Evolutionary conservation across 1,140 invertebrate species (phyloP), one percentile per base, ranked within the genome.

Genomic region (Drosophila subpulchrella): DNA sequence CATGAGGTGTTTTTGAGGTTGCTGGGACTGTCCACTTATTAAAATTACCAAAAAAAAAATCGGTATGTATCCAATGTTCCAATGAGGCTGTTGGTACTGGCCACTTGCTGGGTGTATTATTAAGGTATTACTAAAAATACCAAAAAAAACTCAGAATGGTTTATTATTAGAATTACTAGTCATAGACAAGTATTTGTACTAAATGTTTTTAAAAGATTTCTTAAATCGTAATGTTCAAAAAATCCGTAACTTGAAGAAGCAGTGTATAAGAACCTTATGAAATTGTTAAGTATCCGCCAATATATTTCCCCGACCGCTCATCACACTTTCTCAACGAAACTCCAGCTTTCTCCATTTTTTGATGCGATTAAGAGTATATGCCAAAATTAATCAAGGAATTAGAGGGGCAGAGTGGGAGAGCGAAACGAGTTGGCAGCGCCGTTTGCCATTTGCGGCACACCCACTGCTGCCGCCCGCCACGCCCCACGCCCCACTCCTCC

Each of bases 401-500:
- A 30, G 30, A 51, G 48, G 48, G 48, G 48, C 48, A 32, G 13
- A 17, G 6, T 11, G 17, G 32, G 38, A 51, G n/a, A 34, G 27
- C 17, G 7, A 68, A 70, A 46, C 5, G 36, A 71, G 66, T 71
- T 71, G 68, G 65, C 66, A 71, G 51, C 75, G 53, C 83, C 51
- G 61, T 47, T 80, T 46, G 73, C 53, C 53, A 61, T 54, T 58
- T 67, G 30, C 38, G 76, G 76, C 76, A 73, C 61, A 66, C 68
- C 39, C 57, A 63, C 50, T 41, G 66, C 56, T 58, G 48, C 67
- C 34, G 60, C 60, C 54, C 17, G 70, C 41, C 55, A 72, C 66
- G 51, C 53, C 53, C 15, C 20, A 50, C 30, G n/a, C 8, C 27
- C 47, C 47, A 27, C 6, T 10, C 5, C 38, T 30, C 34, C 39